phyloP scores from a whole-genome alignment of 2,113 vertebrate species.

The Cephalopholis sonnerati region DNA sequence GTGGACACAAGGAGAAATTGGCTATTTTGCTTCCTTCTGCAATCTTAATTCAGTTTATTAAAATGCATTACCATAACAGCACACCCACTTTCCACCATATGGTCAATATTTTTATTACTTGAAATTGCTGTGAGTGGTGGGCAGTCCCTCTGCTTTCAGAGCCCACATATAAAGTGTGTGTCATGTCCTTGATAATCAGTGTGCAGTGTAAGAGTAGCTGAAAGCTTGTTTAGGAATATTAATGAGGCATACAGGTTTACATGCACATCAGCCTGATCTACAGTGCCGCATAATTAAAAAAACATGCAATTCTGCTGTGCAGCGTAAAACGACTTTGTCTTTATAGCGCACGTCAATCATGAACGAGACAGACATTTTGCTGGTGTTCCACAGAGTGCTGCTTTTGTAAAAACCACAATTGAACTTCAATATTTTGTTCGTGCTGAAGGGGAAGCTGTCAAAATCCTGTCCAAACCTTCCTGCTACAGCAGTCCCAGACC shows the following conservation, averaged over 20 bases:
- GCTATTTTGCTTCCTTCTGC: slow-evolving; percentile 5
- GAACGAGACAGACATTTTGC: slow-evolving; percentile 1
- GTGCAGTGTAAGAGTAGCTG: slow-evolving; percentile 12
- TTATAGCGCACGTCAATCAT: slow-evolving; percentile 9
- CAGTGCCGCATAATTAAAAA: slow-evolving; percentile 6
- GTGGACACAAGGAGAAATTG: slow-evolving; percentile 18
- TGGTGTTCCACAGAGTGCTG: neutral
- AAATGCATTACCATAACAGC: slow-evolving; percentile 49
- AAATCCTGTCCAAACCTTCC: neutral
- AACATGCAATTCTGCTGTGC: slow-evolving; percentile 4
- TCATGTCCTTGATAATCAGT: slow-evolving; percentile 53
- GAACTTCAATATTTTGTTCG: slow-evolving; percentile 17
- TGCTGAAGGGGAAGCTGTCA: slow-evolving; percentile 20
- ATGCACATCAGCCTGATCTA: neutral
- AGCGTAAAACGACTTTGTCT: slow-evolving; percentile 10
- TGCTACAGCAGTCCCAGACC: neutral
- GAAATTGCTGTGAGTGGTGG: slow-evolving; percentile 51
- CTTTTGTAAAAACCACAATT: slow-evolving; percentile 29
- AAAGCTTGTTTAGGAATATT: slow-evolving; percentile 55
- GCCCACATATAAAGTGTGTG: slow-evolving; percentile 45
- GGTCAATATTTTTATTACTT: slow-evolving; percentile 56
- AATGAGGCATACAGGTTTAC: slow-evolving; percentile 33
- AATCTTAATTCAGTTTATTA: slow-evolving; percentile 43
- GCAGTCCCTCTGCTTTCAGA: slow-evolving; percentile 40
- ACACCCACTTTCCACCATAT: slow-evolving; percentile 55